Conservation (phyloP, 2,797 vertebrate species). For the Helicolenus hilgendorfi region DNA sequence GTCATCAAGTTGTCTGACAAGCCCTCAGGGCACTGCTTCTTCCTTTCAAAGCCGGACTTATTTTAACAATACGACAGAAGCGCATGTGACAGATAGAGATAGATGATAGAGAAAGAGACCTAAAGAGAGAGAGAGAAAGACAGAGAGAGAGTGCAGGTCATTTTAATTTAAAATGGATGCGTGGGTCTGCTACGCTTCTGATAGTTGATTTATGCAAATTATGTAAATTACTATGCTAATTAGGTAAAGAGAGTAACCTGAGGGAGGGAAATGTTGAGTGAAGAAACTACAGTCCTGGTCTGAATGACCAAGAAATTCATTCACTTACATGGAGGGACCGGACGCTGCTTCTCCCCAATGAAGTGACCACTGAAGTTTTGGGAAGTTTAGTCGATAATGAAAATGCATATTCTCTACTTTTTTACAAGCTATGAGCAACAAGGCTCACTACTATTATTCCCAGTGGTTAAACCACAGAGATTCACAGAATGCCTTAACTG, state of each 20-base stretch:
- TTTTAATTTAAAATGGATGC: slow-evolving; percentile 50
- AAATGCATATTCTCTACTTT: background rate
- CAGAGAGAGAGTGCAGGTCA: slow-evolving; percentile 24
- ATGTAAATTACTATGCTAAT: slow-evolving; percentile 60
- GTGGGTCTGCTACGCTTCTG: slow-evolving; percentile 31
- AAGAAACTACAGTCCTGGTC: slow-evolving; percentile 6
- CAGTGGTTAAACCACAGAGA: background rate
- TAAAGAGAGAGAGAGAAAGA: background rate
- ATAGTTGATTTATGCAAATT: slow-evolving; percentile 57
- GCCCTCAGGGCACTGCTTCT: slow-evolving; percentile 66
- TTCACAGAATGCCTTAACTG: background rate
- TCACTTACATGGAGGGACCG: background rate
- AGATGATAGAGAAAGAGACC: slow-evolving; percentile 13
- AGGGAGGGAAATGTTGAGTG: background rate
- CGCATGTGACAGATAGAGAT: slow-evolving; percentile 44
- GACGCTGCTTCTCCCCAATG: background rate
- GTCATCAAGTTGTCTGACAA: slow-evolving; percentile 77
- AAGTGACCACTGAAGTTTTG: background rate
- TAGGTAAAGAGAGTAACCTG: slow-evolving; percentile 31
- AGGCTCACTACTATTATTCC: background rate
- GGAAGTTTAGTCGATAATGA: background rate
- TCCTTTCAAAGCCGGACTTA: slow-evolving; percentile 56
- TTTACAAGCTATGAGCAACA: background rate
- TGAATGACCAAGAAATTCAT: slow-evolving; percentile 25
- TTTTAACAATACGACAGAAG: slow-evolving; percentile 63